phyloP scores from a whole-genome alignment of 2,797 vertebrate species.

The Parotocinclus haroldoi region DNA sequence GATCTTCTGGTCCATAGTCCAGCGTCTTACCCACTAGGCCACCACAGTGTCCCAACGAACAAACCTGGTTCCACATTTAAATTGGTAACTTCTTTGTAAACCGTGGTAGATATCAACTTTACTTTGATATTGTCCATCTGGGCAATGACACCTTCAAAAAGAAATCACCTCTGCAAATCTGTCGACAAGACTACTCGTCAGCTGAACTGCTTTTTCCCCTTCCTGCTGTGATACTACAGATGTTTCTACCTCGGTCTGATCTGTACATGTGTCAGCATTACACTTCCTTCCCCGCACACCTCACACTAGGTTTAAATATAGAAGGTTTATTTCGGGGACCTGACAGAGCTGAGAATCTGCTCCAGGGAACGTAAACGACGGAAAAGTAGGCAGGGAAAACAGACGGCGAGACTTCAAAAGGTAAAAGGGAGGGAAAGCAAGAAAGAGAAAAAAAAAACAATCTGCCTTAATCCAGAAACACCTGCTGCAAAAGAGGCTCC shows the following conservation, averaged over 20 bases:
- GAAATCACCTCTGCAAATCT: background rate
- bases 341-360: slow-evolving; percentile 30
- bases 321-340: slow-evolving; percentile 33
- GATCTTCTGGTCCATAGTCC: no score
- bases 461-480: slow-evolving; percentile 74
- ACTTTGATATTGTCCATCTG: no score
- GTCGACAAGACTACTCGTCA: slow-evolving; percentile 5
- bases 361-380: slow-evolving; percentile 29
- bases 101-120: no score
- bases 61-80: no score
- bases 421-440: slow-evolving; percentile 27
- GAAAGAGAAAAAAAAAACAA: slow-evolving; percentile 57
- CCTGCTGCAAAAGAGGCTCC: slow-evolving; percentile 69
- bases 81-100: no score
- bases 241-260: slow-evolving; percentile 12
- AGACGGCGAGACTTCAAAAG: slow-evolving; percentile 48
- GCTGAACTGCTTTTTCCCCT: slow-evolving; percentile 8
- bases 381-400: slow-evolving; percentile 33
- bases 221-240: background rate
- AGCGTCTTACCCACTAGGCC: no score
- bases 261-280: slow-evolving; percentile 37
- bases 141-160: no score
- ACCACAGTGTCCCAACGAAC: no score
- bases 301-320: slow-evolving; percentile 38
- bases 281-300: slow-evolving; percentile 28